phyloP scores from a whole-genome alignment of 2,113 vertebrate genomes.

The Catharus bicknelli region DNA sequence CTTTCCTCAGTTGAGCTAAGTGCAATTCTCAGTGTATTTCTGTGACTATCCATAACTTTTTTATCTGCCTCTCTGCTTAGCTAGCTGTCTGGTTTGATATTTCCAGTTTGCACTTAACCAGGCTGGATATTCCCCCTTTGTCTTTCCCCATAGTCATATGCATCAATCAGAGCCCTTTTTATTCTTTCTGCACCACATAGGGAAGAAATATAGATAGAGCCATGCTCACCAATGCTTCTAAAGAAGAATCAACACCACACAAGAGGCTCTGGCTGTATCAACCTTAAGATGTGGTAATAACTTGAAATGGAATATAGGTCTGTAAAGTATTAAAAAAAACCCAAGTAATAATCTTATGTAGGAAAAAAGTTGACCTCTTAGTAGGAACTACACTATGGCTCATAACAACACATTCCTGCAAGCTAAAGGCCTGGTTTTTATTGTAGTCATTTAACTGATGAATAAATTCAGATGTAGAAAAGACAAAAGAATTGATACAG shows the following conservation, averaged over 20 bases:
- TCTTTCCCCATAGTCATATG: slow-evolving; percentile 19
- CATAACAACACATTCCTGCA: neutral
- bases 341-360: neutral
- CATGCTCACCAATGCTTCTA: neutral
- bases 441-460: neutral
- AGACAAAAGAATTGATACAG: neutral
- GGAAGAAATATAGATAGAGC: neutral
- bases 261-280: neutral
- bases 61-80: neutral
- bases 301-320: neutral
- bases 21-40: neutral
- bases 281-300: neutral
- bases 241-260: neutral
- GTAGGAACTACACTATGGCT: neutral
- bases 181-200: neutral
- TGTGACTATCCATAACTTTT: neutral
- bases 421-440: neutral
- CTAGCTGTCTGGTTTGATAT: slow-evolving; percentile 38
- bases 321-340: neutral
- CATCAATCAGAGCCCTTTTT: slow-evolving; percentile 17
- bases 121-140: slow-evolving; percentile 7
- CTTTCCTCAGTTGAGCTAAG: neutral
- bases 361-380: neutral
- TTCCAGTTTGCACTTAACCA: slow-evolving; percentile 2
- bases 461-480: neutral